These are phyloP conservation scores for Andricus curvator DNA, from an alignment of 2,888 invertebrate species.

Conservation along the genomic window DNA sequence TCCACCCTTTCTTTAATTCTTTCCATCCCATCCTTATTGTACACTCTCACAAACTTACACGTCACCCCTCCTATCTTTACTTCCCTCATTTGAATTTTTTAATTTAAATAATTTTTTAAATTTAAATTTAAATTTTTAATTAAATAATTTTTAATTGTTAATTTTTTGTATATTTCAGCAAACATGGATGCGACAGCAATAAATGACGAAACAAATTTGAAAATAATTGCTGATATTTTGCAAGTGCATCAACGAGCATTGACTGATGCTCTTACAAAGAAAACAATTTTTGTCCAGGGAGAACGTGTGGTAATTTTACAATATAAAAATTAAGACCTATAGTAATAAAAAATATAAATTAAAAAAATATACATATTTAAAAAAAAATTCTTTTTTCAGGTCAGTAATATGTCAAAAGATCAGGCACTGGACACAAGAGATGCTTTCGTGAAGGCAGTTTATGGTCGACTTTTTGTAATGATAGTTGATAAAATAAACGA, in stretches of 20 bases:
- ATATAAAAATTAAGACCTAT: not conserved
- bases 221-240: slow-evolving; percentile 85
- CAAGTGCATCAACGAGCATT: slow-evolving; percentile 86
- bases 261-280: slow-evolving; percentile 89
- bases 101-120: too few relatives aligned
- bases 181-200: slow-evolving; percentile 95
- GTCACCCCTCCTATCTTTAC: accelerated
- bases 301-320: slow-evolving; percentile 84
- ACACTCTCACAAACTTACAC: too few relatives aligned
- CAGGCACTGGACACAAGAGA: slow-evolving; percentile 92
- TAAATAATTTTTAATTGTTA: not conserved
- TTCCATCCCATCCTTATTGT: too few relatives aligned
- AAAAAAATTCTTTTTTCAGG: slow-evolving; percentile 55
- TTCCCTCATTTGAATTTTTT: too few relatives aligned
- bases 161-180: slow-evolving; percentile 74
- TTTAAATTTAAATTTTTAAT: too few relatives aligned
- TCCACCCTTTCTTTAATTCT: too few relatives aligned
- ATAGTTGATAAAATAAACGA: slow-evolving; percentile 94
- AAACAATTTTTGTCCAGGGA: slow-evolving; percentile 91
- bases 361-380: not conserved
- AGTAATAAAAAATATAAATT: slow-evolving; percentile 4
- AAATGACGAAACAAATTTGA: slow-evolving; percentile 84
- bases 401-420: slow-evolving; percentile 85
- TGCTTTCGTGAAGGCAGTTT: slow-evolving; percentile 95
- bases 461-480: slow-evolving; percentile 93